phyloP scores from a whole-genome alignment of 2,113 vertebrate genomes.

The Brachyhypopomus gauderio region DNA sequence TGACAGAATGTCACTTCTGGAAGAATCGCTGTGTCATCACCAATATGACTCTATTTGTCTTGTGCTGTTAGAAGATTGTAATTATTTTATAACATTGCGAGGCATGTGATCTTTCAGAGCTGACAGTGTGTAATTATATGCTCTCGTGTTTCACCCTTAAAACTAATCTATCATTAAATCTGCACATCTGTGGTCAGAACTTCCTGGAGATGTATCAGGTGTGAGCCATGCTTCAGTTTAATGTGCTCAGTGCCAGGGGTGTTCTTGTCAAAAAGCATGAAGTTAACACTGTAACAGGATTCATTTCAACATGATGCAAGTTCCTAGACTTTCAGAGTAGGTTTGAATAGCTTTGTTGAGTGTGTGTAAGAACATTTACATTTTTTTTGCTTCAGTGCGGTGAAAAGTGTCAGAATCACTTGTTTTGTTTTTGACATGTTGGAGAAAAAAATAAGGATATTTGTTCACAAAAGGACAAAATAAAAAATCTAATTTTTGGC shows the following conservation, averaged over 20 bases:
- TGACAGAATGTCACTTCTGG: no score
- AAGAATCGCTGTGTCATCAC: background rate
- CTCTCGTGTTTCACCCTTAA: background rate
- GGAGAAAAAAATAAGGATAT: no score
- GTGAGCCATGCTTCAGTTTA: conserved; percentile 14
- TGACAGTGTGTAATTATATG: conserved; percentile 16
- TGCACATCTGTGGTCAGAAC: conserved; percentile 15
- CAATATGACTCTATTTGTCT: background rate
- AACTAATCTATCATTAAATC: conserved; percentile 29
- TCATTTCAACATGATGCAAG: background rate
- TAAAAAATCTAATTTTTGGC: no score
- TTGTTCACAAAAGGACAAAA: no score
- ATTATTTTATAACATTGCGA: conserved; percentile 8
- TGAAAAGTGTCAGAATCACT: no score
- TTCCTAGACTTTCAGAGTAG: background rate
- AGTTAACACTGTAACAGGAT: background rate
- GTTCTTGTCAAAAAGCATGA: conserved; percentile 20
- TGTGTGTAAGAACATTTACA: no score
- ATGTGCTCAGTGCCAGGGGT: background rate
- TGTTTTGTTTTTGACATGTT: no score
- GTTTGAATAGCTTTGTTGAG: no score
- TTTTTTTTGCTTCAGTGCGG: no score
- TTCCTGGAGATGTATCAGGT: conserved; percentile 26
- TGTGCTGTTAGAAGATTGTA: background rate
- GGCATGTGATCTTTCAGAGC: conserved; percentile 1